phyloP scores from a whole-genome alignment of 1,140 invertebrate species.

The Caenorhabditis tropicalis region DNA sequence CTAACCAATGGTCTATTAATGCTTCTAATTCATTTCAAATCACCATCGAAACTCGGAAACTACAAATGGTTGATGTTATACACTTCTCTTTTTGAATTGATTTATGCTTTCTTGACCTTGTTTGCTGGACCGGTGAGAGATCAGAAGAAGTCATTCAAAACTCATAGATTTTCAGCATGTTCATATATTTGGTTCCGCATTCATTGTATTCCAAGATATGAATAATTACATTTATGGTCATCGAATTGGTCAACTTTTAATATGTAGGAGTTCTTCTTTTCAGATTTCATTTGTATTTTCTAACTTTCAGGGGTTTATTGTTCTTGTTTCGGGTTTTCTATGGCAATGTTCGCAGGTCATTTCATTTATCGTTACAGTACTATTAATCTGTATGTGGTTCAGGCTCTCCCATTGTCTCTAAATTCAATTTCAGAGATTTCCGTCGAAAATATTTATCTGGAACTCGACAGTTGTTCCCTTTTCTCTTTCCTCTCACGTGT shows the following conservation, averaged over 20 bases:
- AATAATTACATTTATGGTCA: background rate
- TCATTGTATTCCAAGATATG: background rate
- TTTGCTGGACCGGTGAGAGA: background rate
- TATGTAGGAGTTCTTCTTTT: background rate
- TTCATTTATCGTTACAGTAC: background rate
- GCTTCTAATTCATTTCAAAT: background rate
- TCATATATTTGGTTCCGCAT: background rate
- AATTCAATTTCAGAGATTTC: background rate
- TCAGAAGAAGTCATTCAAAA: background rate
- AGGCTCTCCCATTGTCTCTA: background rate
- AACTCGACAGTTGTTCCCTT: background rate
- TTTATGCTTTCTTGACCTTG: background rate
- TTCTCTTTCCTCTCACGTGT: background rate
- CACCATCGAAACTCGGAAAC: background rate
- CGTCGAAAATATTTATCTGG: background rate
- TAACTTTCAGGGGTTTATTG: background rate
- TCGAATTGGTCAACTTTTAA: background rate
- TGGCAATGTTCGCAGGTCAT: background rate
- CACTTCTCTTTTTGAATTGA: background rate
- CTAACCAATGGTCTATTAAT: background rate
- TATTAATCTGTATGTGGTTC: background rate
- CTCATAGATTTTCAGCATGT: background rate
- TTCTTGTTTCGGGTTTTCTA: background rate
- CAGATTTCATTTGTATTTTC: background rate
- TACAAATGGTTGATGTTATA: constrained; percentile 6